Evolutionary conservation across 2,888 invertebrate species (phyloP).

Genomic region (Physocephala rufipes): DNA sequence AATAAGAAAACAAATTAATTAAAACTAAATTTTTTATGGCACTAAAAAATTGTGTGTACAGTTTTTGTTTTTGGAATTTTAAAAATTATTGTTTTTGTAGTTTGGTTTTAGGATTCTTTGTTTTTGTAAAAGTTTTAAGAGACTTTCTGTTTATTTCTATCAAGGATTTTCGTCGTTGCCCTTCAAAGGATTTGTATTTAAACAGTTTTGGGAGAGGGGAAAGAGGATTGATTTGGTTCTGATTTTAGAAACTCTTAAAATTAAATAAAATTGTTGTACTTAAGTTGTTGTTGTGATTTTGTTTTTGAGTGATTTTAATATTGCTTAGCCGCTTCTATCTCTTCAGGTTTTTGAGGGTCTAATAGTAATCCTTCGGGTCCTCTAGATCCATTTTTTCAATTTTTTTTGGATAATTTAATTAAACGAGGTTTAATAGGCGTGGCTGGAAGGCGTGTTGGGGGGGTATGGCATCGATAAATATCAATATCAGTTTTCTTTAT

Average conservation of each 20-base stretch:
- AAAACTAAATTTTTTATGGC: constrained; percentile 10
- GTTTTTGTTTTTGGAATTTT: constrained; percentile 18
- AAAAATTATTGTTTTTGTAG: constrained; percentile 21
- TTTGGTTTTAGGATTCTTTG: not conserved
- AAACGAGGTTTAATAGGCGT: constrained; percentile 41
- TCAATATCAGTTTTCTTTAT: not conserved
- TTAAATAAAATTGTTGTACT: constrained; percentile 47
- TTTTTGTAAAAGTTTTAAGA: constrained; percentile 34
- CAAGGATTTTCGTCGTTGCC: constrained; percentile 24
- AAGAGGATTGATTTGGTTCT: constrained; percentile 25
- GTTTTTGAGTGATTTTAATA: constrained; percentile 28
- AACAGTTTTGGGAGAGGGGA: not conserved
- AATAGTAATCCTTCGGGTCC: constrained; percentile 12
- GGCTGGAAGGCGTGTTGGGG: not conserved
- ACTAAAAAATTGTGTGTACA: constrained; percentile 16
- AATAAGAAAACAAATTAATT: constrained; percentile 12
- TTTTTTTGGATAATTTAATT: constrained; percentile 40
- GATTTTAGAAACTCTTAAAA: constrained; percentile 35
- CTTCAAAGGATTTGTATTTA: not conserved
- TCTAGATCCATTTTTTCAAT: constrained; percentile 9
- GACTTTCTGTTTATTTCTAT: constrained; percentile 23
- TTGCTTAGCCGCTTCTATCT: constrained; percentile 15
- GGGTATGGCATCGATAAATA: not conserved
- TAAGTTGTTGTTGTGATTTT: constrained; percentile 42
- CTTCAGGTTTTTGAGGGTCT: constrained; percentile 31